These are phyloP conservation scores for Enteromius fasciolatus DNA, from an alignment of 2,797 vertebrate species.

Conservation along the genomic window DNA sequence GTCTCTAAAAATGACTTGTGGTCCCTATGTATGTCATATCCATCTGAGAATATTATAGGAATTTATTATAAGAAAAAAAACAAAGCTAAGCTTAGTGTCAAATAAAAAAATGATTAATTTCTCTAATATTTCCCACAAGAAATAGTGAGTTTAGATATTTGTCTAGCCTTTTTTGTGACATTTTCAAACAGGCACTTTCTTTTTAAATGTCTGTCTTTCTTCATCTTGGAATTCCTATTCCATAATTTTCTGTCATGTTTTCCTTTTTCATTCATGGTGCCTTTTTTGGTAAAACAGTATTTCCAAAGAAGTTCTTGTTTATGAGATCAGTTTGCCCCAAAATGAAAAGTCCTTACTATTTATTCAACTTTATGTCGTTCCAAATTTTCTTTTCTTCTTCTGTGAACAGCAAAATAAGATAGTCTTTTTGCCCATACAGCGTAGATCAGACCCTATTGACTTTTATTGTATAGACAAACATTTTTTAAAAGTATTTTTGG, in stretches of 20 bases:
- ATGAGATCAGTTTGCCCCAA: neutral
- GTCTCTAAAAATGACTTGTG: neutral
- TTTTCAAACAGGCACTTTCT: conserved; percentile 48
- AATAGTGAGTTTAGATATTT: neutral
- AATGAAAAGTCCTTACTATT: neutral
- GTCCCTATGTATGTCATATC: neutral
- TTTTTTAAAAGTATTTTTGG: no score
- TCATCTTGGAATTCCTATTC: conserved; percentile 54
- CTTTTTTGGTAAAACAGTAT: neutral
- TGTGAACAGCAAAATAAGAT: neutral
- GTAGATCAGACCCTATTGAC: neutral
- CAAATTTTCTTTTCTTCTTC: neutral
- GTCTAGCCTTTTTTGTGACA: neutral
- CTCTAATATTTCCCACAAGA: conserved; percentile 13
- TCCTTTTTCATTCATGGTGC: conserved; percentile 11
- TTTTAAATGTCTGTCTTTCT: conserved; percentile 66
- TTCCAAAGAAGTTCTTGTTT: neutral
- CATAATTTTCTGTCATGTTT: conserved; percentile 22
- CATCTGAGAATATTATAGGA: neutral
- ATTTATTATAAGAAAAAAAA: neutral
- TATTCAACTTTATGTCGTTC: neutral
- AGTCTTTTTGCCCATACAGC: neutral
- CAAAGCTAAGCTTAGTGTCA: neutral
- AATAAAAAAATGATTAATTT: neutral
- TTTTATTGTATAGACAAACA: neutral